Conservation (phyloP, 2,113 vertebrate species). For the Lamprologus speciosus region DNA sequence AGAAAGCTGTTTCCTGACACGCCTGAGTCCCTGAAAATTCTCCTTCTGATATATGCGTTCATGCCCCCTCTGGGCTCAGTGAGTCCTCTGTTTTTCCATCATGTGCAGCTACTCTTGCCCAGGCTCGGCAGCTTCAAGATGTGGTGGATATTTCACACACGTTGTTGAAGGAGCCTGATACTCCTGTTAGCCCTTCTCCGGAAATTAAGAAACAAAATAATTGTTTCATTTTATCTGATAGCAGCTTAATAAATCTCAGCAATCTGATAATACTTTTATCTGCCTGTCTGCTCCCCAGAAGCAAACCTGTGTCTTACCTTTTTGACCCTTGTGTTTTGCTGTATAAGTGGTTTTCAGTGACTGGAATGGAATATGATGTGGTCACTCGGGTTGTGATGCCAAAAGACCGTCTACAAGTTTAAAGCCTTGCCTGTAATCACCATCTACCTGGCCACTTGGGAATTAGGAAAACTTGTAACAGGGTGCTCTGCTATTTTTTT, state of each 20-base stretch:
- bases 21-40: not conserved
- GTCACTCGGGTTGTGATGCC: not conserved
- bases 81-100: not conserved
- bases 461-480: not conserved
- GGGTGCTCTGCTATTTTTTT: not conserved
- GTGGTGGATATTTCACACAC: not conserved
- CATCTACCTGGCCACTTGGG: not conserved
- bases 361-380: not conserved
- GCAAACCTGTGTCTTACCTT: not conserved
- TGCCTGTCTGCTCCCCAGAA: not conserved
- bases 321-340: not conserved
- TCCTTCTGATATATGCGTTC: not conserved
- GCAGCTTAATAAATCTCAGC: not conserved
- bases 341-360: not conserved
- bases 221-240: not conserved
- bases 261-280: not conserved
- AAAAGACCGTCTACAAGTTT: not conserved
- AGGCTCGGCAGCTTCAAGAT: accelerated
- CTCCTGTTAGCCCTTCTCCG: not conserved
- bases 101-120: not conserved
- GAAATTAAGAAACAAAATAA: not conserved
- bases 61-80: not conserved
- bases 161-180: not conserved
- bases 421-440: not conserved
- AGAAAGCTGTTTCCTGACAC: not conserved